Evolutionary conservation across 2,888 invertebrate species (phyloP).

Genomic region (Anthrax anthrax): DNA sequence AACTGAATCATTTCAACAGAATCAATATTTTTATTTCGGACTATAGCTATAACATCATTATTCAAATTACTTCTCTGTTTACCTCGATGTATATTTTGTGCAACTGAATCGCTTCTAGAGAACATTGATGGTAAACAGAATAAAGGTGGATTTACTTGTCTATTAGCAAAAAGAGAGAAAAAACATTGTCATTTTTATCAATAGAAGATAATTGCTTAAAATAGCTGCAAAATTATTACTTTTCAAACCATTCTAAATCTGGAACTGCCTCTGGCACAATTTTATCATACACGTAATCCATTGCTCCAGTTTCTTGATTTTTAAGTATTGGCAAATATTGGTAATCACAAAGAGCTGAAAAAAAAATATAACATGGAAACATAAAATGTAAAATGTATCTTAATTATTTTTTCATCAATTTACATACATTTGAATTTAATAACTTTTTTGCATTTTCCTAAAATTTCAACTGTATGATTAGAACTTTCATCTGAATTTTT

Average conservation of each 20-base stretch:
- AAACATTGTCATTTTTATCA: slow-evolving; percentile 1
- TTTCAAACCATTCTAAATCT: slow-evolving; percentile 44
- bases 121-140: slow-evolving; percentile 66
- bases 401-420: slow-evolving; percentile 9
- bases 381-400: not conserved
- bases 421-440: slow-evolving; percentile 30
- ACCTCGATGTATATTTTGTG: slow-evolving; percentile 25
- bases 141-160: slow-evolving; percentile 36
- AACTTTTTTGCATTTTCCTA: slow-evolving; percentile 25
- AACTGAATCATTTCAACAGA: slow-evolving; percentile 49
- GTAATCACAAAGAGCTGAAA: slow-evolving; percentile 74
- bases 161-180: slow-evolving; percentile 8
- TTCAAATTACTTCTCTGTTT: slow-evolving; percentile 31
- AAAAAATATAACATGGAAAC: no score
- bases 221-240: slow-evolving; percentile 13
- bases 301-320: slow-evolving; percentile 30
- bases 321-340: slow-evolving; percentile 69
- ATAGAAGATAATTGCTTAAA: not conserved
- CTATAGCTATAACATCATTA: slow-evolving; percentile 37
- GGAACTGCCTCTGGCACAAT: slow-evolving; percentile 43
- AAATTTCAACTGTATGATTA: slow-evolving; percentile 20
- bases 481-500: slow-evolving; percentile 22
- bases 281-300: slow-evolving; percentile 46
- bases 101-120: slow-evolving; percentile 55
- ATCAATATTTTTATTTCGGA: slow-evolving; percentile 40